phyloP scores from a whole-genome alignment of 2,888 invertebrate species.

The Spilosoma lubricipeda region DNA sequence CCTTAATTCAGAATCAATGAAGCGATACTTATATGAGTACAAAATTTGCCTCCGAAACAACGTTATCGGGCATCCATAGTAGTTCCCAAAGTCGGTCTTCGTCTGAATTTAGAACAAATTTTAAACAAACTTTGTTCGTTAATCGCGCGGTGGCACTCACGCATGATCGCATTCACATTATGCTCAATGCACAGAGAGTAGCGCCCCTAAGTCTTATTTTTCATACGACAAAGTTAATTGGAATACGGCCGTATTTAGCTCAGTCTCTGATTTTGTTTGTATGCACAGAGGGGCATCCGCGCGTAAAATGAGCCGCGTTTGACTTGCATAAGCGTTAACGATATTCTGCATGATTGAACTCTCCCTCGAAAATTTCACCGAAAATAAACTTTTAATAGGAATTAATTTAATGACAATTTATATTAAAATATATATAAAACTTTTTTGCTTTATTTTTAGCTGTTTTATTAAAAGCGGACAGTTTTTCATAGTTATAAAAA shows the following conservation, averaged over 20 bases:
- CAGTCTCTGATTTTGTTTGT: constrained; percentile 68
- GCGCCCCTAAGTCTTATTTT: constrained; percentile 55
- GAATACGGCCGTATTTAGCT: constrained; percentile 59
- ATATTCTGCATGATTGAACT: constrained; percentile 54
- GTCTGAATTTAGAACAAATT: constrained; percentile 66
- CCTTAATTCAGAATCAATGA: constrained; percentile 57
- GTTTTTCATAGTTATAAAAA: too few species aligned
- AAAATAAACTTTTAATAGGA: constrained; percentile 23
- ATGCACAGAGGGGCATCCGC: constrained; percentile 57
- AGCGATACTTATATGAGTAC: constrained; percentile 53
- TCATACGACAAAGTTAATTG: constrained; percentile 61
- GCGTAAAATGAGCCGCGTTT: constrained; percentile 64
- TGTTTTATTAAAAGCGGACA: too few species aligned
- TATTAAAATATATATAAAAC: too few species aligned
- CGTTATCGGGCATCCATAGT: constrained; percentile 62
- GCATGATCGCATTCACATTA: constrained; percentile 60
- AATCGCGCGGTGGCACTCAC: constrained; percentile 57
- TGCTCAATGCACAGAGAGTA: constrained; percentile 57
- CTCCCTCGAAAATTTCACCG: constrained; percentile 35
- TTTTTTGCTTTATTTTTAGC: too few species aligned
- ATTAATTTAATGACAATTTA: not conserved
- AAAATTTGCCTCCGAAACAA: constrained; percentile 58
- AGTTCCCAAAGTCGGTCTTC: constrained; percentile 59
- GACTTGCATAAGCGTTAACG: constrained; percentile 58
- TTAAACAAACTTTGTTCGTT: constrained; percentile 65